These are phyloP conservation scores for Siniperca chuatsi DNA, from an alignment of 2,113 vertebrate genomes.

Conservation along the genomic window DNA sequence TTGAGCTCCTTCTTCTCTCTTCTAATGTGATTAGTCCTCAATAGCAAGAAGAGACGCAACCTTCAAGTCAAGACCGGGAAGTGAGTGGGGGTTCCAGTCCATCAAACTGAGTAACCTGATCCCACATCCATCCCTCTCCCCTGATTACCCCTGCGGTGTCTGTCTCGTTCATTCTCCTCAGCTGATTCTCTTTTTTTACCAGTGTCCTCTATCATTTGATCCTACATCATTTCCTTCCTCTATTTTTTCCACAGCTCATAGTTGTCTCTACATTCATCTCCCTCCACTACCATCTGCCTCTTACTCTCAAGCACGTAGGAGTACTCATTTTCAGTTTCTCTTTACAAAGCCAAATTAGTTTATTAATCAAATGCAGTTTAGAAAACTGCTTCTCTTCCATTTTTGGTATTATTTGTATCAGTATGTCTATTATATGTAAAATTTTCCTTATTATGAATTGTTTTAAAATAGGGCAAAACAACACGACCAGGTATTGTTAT, in stretches of 20 bases:
- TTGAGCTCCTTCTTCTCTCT: conserved; percentile 39
- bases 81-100: conserved; percentile 25
- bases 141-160: conserved; percentile 10
- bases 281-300: conserved; percentile 4
- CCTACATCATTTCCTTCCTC: background rate
- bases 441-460: background rate
- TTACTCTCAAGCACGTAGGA: background rate
- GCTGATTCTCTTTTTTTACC: conserved; percentile 17
- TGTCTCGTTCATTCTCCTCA: conserved; percentile 41
- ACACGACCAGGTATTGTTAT: background rate
- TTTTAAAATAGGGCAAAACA: background rate
- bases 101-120: conserved; percentile 56
- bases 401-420: background rate
- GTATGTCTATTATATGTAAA: background rate
- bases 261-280: conserved; percentile 7
- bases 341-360: background rate
- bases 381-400: background rate
- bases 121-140: conserved; percentile 22
- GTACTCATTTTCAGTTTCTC: conserved; percentile 14
- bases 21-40: conserved; percentile 66
- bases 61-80: conserved; percentile 33
- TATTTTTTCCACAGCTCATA: conserved; percentile 12
- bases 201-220: conserved; percentile 1
- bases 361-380: background rate
- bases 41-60: conserved; percentile 42